These are phyloP conservation scores for Lampris incognitus DNA, from an alignment of 2,113 vertebrate species.

Conservation along the genomic window DNA sequence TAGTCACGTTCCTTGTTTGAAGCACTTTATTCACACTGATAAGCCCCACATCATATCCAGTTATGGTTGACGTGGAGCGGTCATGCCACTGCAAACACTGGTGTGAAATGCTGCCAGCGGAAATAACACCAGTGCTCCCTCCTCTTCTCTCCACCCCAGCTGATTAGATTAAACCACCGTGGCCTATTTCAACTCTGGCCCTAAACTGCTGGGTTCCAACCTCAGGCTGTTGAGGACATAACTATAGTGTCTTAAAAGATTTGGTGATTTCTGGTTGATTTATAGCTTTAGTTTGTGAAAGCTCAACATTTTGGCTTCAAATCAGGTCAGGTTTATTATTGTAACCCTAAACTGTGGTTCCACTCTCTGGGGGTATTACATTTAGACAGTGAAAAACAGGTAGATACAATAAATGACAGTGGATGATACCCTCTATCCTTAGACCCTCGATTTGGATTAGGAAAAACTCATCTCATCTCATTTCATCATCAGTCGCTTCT, in stretches of 20 bases:
- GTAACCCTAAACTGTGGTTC: too few species aligned
- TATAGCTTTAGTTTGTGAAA: not conserved
- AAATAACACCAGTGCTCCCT: constrained; percentile 69
- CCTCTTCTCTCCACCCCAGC: constrained; percentile 31
- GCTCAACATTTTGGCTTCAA: not conserved
- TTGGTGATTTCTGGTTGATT: not conserved
- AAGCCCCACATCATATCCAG: constrained; percentile 34
- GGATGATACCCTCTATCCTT: too few species aligned
- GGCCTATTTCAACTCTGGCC: constrained; percentile 44
- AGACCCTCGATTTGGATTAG: too few species aligned
- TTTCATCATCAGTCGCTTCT: too few species aligned
- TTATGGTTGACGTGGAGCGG: constrained; percentile 35
- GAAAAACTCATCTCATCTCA: too few species aligned
- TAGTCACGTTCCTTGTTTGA: constrained; percentile 33
- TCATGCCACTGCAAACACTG: constrained; percentile 56
- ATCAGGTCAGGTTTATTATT: too few species aligned
- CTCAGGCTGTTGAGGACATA: constrained; percentile 4
- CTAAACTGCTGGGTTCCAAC: constrained; percentile 33
- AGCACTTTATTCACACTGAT: constrained; percentile 61
- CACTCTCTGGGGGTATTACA: too few species aligned
- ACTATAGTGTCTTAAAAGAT: not conserved
- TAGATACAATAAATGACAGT: too few species aligned
- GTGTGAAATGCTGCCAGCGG: constrained; percentile 62
- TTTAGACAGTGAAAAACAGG: too few species aligned
- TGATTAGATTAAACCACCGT: constrained; percentile 65